Evolutionary conservation across 2,797 vertebrate species (phyloP).

Genomic region (Sciurus vulgaris): DNA sequence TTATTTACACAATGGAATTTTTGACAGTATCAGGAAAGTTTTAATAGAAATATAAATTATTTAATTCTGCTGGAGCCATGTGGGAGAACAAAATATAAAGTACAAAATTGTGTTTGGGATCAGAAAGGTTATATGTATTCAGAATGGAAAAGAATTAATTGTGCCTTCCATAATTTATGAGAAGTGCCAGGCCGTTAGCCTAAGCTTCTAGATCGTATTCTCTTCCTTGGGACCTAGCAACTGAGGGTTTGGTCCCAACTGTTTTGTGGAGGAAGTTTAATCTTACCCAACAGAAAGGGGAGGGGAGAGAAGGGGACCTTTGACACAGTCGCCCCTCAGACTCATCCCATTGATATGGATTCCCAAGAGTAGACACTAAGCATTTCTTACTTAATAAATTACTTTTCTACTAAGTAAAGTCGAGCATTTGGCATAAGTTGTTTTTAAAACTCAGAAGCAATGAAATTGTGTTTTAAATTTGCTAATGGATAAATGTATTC

Average conservation of each 20-base stretch:
- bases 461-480: constrained; percentile 48
- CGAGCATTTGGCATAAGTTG: background rate
- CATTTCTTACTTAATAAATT: constrained; percentile 8
- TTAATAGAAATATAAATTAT: constrained; percentile 65
- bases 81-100: constrained; percentile 45
- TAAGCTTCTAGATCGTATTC: background rate
- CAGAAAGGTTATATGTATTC: background rate
- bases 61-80: constrained; percentile 49
- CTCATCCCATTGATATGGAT: background rate
- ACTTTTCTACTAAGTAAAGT: background rate
- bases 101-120: background rate
- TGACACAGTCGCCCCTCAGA: background rate
- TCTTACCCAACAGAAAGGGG: background rate
- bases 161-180: constrained; percentile 26
- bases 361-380: background rate
- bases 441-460: constrained; percentile 50
- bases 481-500: background rate
- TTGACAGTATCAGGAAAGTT: constrained; percentile 38
- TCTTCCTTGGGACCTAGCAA: background rate
- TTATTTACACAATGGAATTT: constrained; percentile 29
- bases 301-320: background rate
- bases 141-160: constrained; percentile 46
- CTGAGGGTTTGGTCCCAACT: background rate
- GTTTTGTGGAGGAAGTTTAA: background rate
- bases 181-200: background rate